Evolutionary conservation across 2,888 invertebrate species (phyloP).

Genomic region (Lasioglossum oenotherae): DNA sequence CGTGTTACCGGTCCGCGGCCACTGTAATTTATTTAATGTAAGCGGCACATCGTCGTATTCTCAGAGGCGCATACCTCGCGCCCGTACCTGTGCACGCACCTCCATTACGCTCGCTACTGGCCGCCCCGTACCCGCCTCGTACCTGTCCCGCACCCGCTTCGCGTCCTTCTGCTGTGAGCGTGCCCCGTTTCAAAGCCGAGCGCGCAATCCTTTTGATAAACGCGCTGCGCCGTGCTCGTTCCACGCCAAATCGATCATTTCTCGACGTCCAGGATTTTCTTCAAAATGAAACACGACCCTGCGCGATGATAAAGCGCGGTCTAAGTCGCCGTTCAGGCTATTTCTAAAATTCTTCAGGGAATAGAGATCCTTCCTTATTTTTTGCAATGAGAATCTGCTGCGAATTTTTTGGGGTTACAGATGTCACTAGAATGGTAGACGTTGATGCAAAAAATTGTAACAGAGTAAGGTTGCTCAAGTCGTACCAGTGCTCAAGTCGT

Average conservation of each 20-base stretch:
- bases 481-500: no score
- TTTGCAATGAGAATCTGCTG: no score
- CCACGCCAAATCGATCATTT: background rate
- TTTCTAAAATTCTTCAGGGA: background rate
- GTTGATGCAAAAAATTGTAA: background rate
- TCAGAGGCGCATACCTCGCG: slow-evolving; percentile 43
- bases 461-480: no score
- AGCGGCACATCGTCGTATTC: slow-evolving; percentile 69
- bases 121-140: background rate
- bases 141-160: background rate
- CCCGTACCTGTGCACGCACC: slow-evolving; percentile 22
- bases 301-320: background rate
- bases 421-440: background rate
- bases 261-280: background rate
- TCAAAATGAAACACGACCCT: background rate
- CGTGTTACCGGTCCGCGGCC: slow-evolving; percentile 80
- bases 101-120: slow-evolving; percentile 16
- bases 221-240: background rate
- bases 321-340: background rate
- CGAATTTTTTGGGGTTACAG: no score
- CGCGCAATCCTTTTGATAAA: slow-evolving; percentile 2
- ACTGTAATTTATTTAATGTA: slow-evolving; percentile 81
- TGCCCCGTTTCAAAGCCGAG: slow-evolving; percentile 10
- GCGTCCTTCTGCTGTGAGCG: background rate
- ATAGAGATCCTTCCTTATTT: background rate